These are phyloP conservation scores for Vanessa atalanta DNA, from an alignment of 1,140 invertebrate genomes.

Conservation along the genomic window DNA sequence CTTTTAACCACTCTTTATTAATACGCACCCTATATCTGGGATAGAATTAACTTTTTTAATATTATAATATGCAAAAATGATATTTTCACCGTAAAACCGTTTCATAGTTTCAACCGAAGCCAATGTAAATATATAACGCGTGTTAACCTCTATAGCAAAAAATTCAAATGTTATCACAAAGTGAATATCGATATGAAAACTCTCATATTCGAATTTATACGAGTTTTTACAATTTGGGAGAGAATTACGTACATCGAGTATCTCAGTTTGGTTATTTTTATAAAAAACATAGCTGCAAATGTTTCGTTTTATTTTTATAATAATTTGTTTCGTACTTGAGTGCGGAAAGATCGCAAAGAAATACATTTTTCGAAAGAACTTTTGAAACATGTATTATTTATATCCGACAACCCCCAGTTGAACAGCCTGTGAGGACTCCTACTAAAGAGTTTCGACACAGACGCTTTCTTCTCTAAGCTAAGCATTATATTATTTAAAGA, in stretches of 20 bases:
- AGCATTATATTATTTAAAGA: too few species aligned
- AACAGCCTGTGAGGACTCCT: too few species aligned
- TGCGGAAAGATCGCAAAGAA: not conserved
- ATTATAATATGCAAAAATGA: too few species aligned
- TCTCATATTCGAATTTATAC: constrained; percentile 18
- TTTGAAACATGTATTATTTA: not conserved
- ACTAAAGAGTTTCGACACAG: too few species aligned
- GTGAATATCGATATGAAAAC: constrained; percentile 22
- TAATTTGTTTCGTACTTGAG: not conserved
- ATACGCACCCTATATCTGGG: too few species aligned
- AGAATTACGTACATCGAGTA: constrained; percentile 6
- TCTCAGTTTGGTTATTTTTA: not conserved
- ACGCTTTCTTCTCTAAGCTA: too few species aligned
- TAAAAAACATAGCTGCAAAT: constrained; percentile 11
- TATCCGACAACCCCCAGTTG: too few species aligned
- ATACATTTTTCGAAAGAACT: not conserved
- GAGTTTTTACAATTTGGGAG: constrained; percentile 12
- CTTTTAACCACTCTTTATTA: too few species aligned
- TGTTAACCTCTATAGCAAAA: not conserved
- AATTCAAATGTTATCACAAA: constrained; percentile 14
- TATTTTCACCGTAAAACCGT: constrained; percentile 5
- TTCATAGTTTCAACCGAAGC: not conserved
- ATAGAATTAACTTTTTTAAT: too few species aligned
- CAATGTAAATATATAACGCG: not conserved
- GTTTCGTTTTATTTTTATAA: not conserved